Conservation (phyloP, 1,140 invertebrate genomes). For the Tetragonula clypearis region DNA sequence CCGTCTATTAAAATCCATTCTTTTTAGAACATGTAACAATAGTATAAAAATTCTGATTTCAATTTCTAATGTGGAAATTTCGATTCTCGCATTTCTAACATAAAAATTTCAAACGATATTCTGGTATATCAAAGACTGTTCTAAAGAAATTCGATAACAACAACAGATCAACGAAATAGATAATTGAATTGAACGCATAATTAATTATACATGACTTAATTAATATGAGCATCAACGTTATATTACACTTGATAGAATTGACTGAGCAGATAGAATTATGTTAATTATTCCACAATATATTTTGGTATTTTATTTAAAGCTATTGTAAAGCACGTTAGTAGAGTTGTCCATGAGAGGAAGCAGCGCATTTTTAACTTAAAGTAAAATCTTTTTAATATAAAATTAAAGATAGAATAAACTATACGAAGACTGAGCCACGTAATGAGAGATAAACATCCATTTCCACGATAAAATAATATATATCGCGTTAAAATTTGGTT, state of each 20-base stretch:
- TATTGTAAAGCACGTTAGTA: conserved; percentile 60
- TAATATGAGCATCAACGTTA: conserved; percentile 4
- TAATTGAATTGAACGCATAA: neutral
- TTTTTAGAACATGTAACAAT: conserved; percentile 33
- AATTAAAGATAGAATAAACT: neutral
- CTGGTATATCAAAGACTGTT: neutral
- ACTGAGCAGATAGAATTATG: conserved; percentile 60
- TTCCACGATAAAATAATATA: conserved; percentile 11
- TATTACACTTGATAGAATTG: conserved; percentile 51
- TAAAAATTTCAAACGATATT: neutral
- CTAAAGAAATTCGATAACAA: neutral
- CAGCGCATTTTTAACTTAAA: conserved; percentile 35
- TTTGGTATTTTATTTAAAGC: conserved; percentile 56
- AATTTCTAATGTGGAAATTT: conserved; percentile 34
- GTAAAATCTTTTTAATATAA: neutral
- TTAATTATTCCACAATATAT: conserved; percentile 41
- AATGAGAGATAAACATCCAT: conserved; percentile 1
- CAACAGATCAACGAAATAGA: neutral
- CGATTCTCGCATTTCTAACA: neutral
- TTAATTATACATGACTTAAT: neutral
- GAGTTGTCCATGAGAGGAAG: conserved; percentile 20
- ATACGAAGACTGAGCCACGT: conserved; percentile 36
- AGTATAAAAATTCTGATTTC: conserved; percentile 51
- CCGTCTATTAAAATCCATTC: conserved; percentile 19
- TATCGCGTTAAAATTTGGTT: neutral